These are phyloP conservation scores for Siphamia tubifer DNA, from an alignment of 2,113 vertebrate species.

Conservation along the genomic window DNA sequence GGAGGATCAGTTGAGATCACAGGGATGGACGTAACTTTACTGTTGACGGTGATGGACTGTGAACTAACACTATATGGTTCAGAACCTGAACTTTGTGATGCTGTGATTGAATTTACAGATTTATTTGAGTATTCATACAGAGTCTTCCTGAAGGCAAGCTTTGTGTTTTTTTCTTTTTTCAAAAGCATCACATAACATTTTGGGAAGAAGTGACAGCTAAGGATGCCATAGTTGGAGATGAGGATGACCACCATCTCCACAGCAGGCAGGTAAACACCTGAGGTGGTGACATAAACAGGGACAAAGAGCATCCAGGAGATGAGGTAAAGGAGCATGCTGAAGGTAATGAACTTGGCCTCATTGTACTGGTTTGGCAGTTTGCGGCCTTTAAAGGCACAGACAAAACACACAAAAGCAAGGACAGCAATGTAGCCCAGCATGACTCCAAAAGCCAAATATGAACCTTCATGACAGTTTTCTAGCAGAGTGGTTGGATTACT, in stretches of 20 bases:
- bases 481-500: constrained; percentile 74
- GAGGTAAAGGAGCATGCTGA: constrained; percentile 91
- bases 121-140: constrained; percentile 84
- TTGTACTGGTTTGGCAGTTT: constrained; percentile 91
- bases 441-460: constrained; percentile 80
- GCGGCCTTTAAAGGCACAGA: constrained; percentile 87
- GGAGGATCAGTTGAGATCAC: not conserved
- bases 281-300: constrained; percentile 84
- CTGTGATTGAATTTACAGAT: not conserved
- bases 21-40: not conserved
- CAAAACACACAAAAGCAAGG: constrained; percentile 85
- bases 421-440: constrained; percentile 86
- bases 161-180: constrained; percentile 87
- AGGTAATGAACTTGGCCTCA: constrained; percentile 91
- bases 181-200: constrained; percentile 89
- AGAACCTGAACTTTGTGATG: not conserved
- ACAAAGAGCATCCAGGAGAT: constrained; percentile 90
- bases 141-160: constrained; percentile 84
- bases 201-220: constrained; percentile 88
- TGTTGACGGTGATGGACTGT: not conserved
- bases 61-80: not conserved
- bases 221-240: constrained; percentile 88
- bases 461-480: constrained; percentile 85
- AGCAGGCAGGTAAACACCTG: constrained; percentile 85
- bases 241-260: constrained; percentile 90